These are phyloP conservation scores for Psettodes erumei DNA, from an alignment of 2,113 vertebrate species.

Conservation along the genomic window DNA sequence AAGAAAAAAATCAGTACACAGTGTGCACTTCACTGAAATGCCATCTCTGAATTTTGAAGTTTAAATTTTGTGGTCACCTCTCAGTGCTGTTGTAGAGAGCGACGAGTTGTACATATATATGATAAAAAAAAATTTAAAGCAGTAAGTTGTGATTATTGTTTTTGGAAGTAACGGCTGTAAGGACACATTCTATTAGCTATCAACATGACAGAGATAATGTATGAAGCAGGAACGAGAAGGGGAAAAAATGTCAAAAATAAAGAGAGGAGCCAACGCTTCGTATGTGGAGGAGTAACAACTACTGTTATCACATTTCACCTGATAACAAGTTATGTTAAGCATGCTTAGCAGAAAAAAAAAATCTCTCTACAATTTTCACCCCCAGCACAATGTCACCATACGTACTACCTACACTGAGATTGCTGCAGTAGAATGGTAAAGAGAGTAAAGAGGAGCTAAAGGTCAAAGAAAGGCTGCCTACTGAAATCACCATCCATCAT, in stretches of 20 bases:
- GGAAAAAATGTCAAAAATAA: constrained; percentile 12
- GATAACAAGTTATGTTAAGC: constrained; percentile 13
- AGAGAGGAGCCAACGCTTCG: neutral
- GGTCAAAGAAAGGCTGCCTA: constrained; percentile 49
- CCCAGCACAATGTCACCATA: constrained; percentile 22
- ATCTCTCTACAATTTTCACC: constrained; percentile 10
- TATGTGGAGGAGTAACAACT: neutral
- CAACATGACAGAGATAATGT: neutral
- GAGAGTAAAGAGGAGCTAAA: constrained; percentile 32
- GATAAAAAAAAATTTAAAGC: neutral
- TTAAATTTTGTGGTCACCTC: neutral
- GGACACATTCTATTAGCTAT: neutral
- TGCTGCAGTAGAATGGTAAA: constrained; percentile 18
- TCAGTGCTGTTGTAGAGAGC: neutral
- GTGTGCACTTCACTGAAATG: neutral
- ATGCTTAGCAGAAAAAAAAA: constrained; percentile 13
- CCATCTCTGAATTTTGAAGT: neutral
- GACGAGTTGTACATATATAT: too few relatives aligned
- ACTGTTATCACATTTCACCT: constrained; percentile 7
- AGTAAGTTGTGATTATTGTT: neutral
- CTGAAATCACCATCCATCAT: constrained; percentile 58
- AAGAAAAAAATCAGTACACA: neutral
- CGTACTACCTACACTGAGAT: neutral
- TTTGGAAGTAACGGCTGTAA: neutral
- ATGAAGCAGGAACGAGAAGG: neutral